Evolutionary conservation across 2,888 invertebrate species (phyloP), one percentile per base, ranked within the genome.

Genomic region (Gisinianus flammeolus): DNA sequence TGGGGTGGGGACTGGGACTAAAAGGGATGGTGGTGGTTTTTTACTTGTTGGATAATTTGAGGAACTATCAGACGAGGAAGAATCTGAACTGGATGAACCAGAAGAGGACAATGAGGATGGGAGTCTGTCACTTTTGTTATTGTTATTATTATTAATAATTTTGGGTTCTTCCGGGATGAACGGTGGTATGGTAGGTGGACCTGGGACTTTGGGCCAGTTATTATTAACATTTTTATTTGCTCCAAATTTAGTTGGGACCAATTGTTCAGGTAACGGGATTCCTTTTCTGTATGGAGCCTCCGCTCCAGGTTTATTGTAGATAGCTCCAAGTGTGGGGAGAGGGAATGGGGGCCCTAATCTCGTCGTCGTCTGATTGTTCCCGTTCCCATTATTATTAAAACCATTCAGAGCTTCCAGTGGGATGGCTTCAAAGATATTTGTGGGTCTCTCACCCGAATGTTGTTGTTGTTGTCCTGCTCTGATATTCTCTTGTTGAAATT

Each of bases 251-350:
- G 73, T 89, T 28, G 82, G 82, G 10, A 92, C 91, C 75, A 93
- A 90, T 86, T 92, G 92, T 84, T 94, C 93, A 2, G 93, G 92
- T 79, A 93, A 87, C 81, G 92, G 92, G 30, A 92, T 91, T 58
- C 92, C 93, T 79, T 91, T 89, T n/a, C 91, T 87, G 82, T 89
- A 91, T 0, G 92, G 92, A 28, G 85, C 83, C 69, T 91, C 88
- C 3, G 89, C 86, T 0, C 91, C 81, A 28, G 78, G 33, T 62
- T 22, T 66, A 56, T 62, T 68, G 12, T 72, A 72, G 64, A 77
- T 30, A 56, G 71, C 44, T 62, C 58, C 31, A 79, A 76, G 62
- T 56, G 80, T 79, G 1, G 79, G 76, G 2, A 83, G 64, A n/a
- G 83, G 82, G 71, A 81, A 84, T 16, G 84, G 84, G 22, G 84